phyloP scores from a whole-genome alignment of 2,888 invertebrate genomes.

The Caenorhabditis sp. region DNA sequence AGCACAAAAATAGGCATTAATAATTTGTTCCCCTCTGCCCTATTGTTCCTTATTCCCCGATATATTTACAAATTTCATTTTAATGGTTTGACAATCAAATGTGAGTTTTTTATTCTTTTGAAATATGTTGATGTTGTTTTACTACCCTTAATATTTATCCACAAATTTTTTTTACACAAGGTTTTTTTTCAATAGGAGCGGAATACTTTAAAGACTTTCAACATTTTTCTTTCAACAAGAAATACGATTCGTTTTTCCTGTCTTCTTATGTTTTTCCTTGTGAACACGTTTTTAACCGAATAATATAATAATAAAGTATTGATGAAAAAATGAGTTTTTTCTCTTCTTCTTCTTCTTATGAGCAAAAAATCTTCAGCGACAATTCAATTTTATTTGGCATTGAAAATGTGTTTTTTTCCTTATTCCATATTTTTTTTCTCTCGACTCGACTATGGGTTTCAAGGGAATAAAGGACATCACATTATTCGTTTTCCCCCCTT shows the following conservation, averaged over 20 bases:
- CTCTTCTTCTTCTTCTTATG: neutral
- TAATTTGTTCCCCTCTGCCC: conserved; percentile 9
- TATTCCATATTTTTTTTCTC: neutral
- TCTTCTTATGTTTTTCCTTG: neutral
- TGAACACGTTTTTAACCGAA: neutral
- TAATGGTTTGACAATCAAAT: neutral
- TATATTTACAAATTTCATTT: neutral
- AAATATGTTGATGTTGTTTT: neutral
- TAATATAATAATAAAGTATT: neutral
- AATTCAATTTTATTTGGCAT: neutral
- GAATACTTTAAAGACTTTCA: neutral
- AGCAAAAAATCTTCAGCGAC: neutral
- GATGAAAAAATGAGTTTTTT: neutral
- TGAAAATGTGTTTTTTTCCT: neutral
- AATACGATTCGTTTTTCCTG: neutral
- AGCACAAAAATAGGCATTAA: conserved; percentile 1
- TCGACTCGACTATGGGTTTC: neutral
- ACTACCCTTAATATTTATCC: neutral
- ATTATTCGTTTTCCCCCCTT: neutral
- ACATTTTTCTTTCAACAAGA: neutral
- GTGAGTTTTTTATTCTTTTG: neutral
- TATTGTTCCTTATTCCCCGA: neutral
- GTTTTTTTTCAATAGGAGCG: neutral
- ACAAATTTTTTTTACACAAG: neutral
- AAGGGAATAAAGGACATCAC: neutral